Conservation (phyloP, 2,888 invertebrate species). For the Synergus laeviventris region DNA sequence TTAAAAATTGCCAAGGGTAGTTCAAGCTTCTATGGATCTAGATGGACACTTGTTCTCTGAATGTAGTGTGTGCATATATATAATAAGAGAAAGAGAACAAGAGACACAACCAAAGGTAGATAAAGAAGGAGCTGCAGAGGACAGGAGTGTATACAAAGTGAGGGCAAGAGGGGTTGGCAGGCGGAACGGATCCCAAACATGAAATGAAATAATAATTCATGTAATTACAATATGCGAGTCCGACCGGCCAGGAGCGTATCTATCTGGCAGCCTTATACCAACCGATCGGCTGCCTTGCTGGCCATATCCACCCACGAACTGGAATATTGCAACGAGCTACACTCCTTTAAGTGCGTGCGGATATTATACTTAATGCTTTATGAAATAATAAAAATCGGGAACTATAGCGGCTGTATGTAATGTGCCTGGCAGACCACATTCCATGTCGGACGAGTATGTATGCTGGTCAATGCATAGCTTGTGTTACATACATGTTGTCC, state of each 20-base stretch:
- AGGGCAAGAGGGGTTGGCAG: constrained; percentile 55
- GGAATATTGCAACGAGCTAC: constrained; percentile 69
- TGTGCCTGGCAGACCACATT: constrained; percentile 72
- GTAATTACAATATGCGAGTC: constrained; percentile 68
- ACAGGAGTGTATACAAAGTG: constrained; percentile 20
- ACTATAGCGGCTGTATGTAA: constrained; percentile 56
- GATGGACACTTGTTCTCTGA: constrained; percentile 24
- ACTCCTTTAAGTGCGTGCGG: constrained; percentile 71
- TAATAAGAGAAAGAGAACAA: constrained; percentile 41
- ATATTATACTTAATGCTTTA: constrained; percentile 73
- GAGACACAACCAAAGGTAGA: constrained; percentile 50
- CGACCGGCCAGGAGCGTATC: constrained; percentile 50
- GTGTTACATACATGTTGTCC: constrained; percentile 56
- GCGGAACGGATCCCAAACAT: constrained; percentile 68
- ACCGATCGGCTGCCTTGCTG: constrained; percentile 47
- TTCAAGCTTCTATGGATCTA: constrained; percentile 4
- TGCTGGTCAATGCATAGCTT: constrained; percentile 66
- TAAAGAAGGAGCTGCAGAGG: constrained; percentile 45
- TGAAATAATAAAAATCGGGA: constrained; percentile 66
- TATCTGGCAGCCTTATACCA: constrained; percentile 55
- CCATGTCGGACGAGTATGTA: constrained; percentile 71
- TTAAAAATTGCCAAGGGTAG: not conserved
- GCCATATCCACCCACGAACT: constrained; percentile 71
- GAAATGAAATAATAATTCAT: constrained; percentile 73
- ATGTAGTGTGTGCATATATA: constrained; percentile 32